Percentiles rank a stretch among this genome's conserved stretches.
phyloP scores from a whole-genome alignment of 2,888 invertebrate species.

The Cinara cedri region DNA sequence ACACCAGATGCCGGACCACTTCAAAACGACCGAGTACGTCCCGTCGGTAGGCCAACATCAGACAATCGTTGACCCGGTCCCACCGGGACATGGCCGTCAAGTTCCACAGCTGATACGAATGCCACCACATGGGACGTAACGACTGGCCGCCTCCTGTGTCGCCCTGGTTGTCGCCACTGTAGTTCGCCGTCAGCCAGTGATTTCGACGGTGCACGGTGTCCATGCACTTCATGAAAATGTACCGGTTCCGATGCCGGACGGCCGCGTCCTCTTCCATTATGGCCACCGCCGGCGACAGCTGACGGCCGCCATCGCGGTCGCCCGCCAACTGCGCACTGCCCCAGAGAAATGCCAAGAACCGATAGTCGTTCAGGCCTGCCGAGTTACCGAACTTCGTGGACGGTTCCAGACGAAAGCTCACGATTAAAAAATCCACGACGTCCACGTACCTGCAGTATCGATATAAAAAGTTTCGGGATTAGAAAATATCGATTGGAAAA shows the following conservation, averaged over 20 bases:
- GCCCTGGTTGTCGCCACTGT: background rate
- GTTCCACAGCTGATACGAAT: slow-evolving; percentile 31
- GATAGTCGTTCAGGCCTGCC: background rate
- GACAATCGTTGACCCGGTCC: slow-evolving; percentile 17
- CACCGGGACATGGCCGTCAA: background rate
- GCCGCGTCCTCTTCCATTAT: too few species aligned
- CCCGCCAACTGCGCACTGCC: slow-evolving; percentile 13
- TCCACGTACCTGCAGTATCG: background rate
- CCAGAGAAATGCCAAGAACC: background rate
- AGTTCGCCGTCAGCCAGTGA: background rate
- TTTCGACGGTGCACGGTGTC: background rate
- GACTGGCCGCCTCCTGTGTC: background rate
- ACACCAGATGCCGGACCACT: background rate
- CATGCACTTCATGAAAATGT: slow-evolving; percentile 16
- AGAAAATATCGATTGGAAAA: background rate
- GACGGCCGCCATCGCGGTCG: too few species aligned
- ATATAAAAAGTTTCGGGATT: background rate
- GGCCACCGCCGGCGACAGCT: too few species aligned
- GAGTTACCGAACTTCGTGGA: background rate
- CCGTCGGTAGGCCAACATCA: background rate
- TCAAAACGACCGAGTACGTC: slow-evolving; percentile 9
- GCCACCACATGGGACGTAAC: background rate
- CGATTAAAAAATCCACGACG: background rate
- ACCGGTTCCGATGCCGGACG: background rate
- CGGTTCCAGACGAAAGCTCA: background rate